phyloP scores from a whole-genome alignment of 1,140 invertebrate genomes.

The Nixonia krombeini region DNA sequence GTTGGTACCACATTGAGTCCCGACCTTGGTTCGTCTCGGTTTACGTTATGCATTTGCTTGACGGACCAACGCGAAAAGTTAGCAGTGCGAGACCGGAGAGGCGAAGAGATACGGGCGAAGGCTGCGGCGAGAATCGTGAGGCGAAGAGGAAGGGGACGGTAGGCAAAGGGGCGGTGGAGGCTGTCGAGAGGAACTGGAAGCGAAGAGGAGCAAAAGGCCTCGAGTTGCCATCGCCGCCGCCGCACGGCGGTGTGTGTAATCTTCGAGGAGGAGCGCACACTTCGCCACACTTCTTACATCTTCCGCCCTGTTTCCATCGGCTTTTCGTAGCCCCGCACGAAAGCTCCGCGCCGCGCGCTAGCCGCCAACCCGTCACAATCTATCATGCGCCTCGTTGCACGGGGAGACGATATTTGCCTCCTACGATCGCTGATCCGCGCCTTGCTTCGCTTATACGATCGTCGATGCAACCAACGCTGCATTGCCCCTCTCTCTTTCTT shows the following conservation, averaged over 20 bases:
- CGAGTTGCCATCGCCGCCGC: no score
- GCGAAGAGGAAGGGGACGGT: constrained; percentile 11
- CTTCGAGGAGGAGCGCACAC: constrained; percentile 51
- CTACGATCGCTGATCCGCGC: neutral
- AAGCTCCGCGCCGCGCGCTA: constrained; percentile 31
- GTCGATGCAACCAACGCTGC: no score
- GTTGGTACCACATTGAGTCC: constrained; percentile 3
- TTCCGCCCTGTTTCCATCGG: constrained; percentile 50
- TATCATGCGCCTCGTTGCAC: constrained; percentile 51
- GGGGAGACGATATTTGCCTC: constrained; percentile 38
- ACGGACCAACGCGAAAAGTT: constrained; percentile 43
- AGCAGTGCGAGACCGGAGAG: constrained; percentile 31
- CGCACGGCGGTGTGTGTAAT: constrained; percentile 36
- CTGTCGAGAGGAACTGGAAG: no score
- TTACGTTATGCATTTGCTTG: constrained; percentile 40
- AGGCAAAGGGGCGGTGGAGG: constrained; percentile 30
- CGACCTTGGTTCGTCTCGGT: constrained; percentile 31
- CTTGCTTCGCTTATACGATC: no score
- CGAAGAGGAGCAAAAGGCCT: constrained; percentile 20
- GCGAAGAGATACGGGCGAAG: constrained; percentile 7
- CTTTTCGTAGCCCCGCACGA: constrained; percentile 50
- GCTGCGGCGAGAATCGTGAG: constrained; percentile 23
- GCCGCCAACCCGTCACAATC: constrained; percentile 51
- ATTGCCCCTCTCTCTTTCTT: no score
- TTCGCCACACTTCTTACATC: constrained; percentile 53